Conservation (phyloP, 35 echinoderm and acorn worm genomes). For the Stichopus chloronotus region DNA sequence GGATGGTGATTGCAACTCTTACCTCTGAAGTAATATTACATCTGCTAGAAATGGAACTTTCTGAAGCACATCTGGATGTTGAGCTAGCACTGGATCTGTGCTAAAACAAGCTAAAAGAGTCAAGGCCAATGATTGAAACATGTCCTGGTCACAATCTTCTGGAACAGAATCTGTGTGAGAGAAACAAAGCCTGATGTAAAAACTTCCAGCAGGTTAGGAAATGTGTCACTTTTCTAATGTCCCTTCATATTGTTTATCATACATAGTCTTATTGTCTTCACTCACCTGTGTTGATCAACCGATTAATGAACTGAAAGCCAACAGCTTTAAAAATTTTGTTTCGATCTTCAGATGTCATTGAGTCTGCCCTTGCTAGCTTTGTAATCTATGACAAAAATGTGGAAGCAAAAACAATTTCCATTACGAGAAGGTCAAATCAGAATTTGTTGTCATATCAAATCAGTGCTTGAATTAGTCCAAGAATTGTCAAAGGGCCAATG, state of each 20-base stretch:
- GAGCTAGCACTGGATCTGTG: slow-evolving; percentile 69
- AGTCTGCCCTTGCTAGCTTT: slow-evolving; percentile 82
- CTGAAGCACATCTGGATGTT: slow-evolving; percentile 71
- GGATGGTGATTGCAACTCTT: too few species aligned
- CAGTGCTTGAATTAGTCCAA: too few species aligned
- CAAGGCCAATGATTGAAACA: slow-evolving; percentile 84
- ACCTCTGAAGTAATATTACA: slow-evolving; percentile 62
- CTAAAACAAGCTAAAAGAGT: slow-evolving; percentile 92
- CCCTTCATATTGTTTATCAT: too few species aligned
- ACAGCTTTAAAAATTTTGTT: slow-evolving; percentile 88
- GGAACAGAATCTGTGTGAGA: slow-evolving; percentile 59
- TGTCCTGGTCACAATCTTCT: slow-evolving; percentile 72
- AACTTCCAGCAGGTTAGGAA: background rate
- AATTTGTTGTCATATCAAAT: too few species aligned
- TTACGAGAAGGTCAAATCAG: too few species aligned
- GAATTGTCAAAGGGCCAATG: too few species aligned
- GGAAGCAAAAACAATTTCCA: too few species aligned
- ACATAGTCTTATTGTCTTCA: too few species aligned
- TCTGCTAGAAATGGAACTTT: slow-evolving; percentile 80
- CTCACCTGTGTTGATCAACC: slow-evolving; percentile 84
- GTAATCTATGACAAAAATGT: slow-evolving; percentile 66
- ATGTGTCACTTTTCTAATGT: too few species aligned
- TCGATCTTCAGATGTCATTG: slow-evolving; percentile 59
- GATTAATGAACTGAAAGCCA: slow-evolving; percentile 86
- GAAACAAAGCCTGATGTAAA: too few species aligned